Conservation (phyloP, 2,888 invertebrate genomes). For the Cyclophora albipunctata region DNA sequence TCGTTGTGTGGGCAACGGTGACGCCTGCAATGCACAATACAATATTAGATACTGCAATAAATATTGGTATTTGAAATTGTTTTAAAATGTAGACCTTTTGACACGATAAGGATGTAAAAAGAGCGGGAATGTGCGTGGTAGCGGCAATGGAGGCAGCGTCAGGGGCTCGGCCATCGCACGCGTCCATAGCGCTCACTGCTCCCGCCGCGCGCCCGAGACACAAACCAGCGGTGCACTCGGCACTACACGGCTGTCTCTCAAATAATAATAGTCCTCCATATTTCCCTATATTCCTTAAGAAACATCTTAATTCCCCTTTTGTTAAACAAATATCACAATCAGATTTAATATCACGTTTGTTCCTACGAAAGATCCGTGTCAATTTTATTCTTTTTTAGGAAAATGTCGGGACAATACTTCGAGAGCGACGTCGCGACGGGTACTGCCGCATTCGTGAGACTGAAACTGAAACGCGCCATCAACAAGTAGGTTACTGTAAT, state of each 20-base stretch:
- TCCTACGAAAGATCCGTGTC: too few species aligned
- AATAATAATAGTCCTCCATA: background rate
- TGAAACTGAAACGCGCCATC: constrained; percentile 22
- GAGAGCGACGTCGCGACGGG: constrained; percentile 23
- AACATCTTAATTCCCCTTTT: background rate
- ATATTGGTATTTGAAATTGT: background rate
- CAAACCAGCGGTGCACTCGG: constrained; percentile 22
- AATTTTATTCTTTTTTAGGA: constrained; percentile 1
- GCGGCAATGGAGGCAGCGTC: constrained; percentile 62
- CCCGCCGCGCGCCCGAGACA: constrained; percentile 23
- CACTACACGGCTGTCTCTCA: constrained; percentile 26
- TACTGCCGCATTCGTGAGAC: constrained; percentile 34
- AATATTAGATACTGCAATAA: background rate
- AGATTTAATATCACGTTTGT: too few species aligned
- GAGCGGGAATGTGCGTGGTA: constrained; percentile 49
- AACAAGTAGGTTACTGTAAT: constrained; percentile 22
- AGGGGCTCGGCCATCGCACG: constrained; percentile 63
- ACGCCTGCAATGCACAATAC: constrained; percentile 73
- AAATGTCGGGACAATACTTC: constrained; percentile 9
- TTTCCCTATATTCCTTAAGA: too few species aligned
- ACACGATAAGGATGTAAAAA: constrained; percentile 57
- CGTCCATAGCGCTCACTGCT: constrained; percentile 53
- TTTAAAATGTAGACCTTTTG: constrained; percentile 45
- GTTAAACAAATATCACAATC: too few species aligned
- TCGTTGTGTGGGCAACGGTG: constrained; percentile 88